Conservation (phyloP, 2,888 invertebrate genomes). For the Lasioglossum leucozonium region DNA sequence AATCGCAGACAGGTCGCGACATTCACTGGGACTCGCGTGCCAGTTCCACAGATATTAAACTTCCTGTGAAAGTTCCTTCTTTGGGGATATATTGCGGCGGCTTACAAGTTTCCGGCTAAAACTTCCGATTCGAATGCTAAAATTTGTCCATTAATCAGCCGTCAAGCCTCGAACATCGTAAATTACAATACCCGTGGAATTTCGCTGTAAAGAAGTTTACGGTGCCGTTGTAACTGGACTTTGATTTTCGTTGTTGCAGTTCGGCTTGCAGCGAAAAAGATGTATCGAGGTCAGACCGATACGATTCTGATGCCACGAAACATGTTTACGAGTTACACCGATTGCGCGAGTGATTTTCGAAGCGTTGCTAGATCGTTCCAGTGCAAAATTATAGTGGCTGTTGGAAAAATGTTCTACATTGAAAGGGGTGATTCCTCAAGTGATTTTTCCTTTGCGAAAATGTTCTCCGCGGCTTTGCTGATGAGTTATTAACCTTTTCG, state of each 20-base stretch:
- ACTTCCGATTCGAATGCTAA: slow-evolving; percentile 45
- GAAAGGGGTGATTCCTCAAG: no score
- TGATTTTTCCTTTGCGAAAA: no score
- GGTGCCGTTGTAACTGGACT: neutral
- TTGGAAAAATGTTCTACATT: no score
- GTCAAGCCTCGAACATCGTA: neutral
- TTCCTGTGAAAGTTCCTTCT: slow-evolving; percentile 45
- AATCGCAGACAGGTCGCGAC: slow-evolving; percentile 50
- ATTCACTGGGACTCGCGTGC: slow-evolving; percentile 45
- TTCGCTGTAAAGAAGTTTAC: neutral
- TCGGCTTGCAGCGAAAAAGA: neutral
- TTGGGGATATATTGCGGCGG: slow-evolving; percentile 39
- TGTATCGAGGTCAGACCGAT: neutral
- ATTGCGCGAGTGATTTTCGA: no score
- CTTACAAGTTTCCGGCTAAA: slow-evolving; percentile 40
- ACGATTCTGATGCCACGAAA: neutral
- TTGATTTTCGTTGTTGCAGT: neutral
- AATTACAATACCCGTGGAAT: neutral
- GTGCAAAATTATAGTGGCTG: no score
- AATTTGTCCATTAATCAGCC: slow-evolving; percentile 49
- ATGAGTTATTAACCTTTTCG: no score
- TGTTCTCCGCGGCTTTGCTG: no score
- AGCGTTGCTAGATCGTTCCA: no score
- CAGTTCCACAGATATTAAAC: slow-evolving; percentile 53
- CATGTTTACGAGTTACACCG: no score